Percentiles rank a stretch among this genome's conserved stretches.
phyloP scores from a whole-genome alignment of 2,797 vertebrate species.

The Calcarius lapponicus region DNA sequence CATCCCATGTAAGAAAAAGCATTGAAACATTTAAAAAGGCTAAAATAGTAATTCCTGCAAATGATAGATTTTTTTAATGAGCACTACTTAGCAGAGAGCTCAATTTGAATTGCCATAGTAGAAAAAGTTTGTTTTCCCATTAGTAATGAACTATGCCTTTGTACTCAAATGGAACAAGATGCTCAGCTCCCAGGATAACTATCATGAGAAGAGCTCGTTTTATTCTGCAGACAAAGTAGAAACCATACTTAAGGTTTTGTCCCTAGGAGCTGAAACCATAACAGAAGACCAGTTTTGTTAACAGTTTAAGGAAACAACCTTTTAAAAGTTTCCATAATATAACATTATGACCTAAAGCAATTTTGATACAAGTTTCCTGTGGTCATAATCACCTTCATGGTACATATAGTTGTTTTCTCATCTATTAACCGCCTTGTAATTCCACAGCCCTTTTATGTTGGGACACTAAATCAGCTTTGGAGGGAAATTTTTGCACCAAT shows the following conservation, averaged over 20 bases:
- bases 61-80: slow-evolving; percentile 30
- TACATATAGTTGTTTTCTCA: slow-evolving; percentile 6
- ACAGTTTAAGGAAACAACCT: slow-evolving; percentile 68
- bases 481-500: slow-evolving; percentile 53
- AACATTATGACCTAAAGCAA: slow-evolving; percentile 32
- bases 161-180: slow-evolving; percentile 53
- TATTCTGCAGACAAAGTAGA: slow-evolving; percentile 64
- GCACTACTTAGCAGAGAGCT: background rate
- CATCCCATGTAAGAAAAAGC: background rate
- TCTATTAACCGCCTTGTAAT: slow-evolving; percentile 58
- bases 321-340: slow-evolving; percentile 52
- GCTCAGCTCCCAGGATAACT: slow-evolving; percentile 54
- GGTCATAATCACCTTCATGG: slow-evolving; percentile 58
- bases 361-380: slow-evolving; percentile 46
- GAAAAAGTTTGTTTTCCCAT: slow-evolving; percentile 40
- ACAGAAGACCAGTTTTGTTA: slow-evolving; percentile 60
- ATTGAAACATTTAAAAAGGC: background rate
- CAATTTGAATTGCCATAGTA: slow-evolving; percentile 5
- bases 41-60: background rate
- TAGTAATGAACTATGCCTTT: slow-evolving; percentile 59
- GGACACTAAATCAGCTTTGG: slow-evolving; percentile 54
- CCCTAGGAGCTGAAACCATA: slow-evolving; percentile 55
- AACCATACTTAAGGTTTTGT: slow-evolving; percentile 34
- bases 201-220: slow-evolving; percentile 50
- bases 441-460: slow-evolving; percentile 21